Conservation (phyloP, 2,888 invertebrate species). For the Thecophora atra region DNA sequence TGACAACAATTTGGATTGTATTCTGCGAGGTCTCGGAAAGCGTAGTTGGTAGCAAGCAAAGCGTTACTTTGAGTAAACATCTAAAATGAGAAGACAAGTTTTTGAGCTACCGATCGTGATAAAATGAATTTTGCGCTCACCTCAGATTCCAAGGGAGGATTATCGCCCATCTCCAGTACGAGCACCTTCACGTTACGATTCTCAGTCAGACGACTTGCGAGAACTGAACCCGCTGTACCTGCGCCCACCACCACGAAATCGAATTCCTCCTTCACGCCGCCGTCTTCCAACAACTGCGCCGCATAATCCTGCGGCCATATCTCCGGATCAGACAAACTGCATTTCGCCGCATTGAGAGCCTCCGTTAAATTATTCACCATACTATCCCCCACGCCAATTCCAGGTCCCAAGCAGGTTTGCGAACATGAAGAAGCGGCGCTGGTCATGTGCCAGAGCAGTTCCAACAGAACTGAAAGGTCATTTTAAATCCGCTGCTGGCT, state of each 20-base stretch:
- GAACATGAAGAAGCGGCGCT: neutral
- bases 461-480: neutral
- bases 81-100: too few relatives aligned
- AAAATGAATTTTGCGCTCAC: constrained; percentile 52
- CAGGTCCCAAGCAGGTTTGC: constrained; percentile 26
- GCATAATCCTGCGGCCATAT: constrained; percentile 69
- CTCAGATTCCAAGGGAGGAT: constrained; percentile 67
- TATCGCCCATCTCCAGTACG: constrained; percentile 81
- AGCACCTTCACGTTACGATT: constrained; percentile 77
- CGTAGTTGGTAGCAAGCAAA: too few relatives aligned
- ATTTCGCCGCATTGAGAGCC: constrained; percentile 53
- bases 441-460: neutral
- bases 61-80: too few relatives aligned
- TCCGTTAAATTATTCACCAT: constrained; percentile 47
- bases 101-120: too few relatives aligned
- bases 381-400: constrained; percentile 46
- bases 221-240: constrained; percentile 72
- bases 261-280: constrained; percentile 13
- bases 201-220: constrained; percentile 76
- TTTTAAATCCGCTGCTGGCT: neutral
- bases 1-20: too few relatives aligned
- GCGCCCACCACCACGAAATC: constrained; percentile 72
- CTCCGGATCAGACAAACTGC: constrained; percentile 67
- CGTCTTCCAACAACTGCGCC: constrained; percentile 28
- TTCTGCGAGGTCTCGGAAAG: too few relatives aligned